phyloP scores from a whole-genome alignment of 2,888 invertebrate species.

The Argyresthia albistria region DNA sequence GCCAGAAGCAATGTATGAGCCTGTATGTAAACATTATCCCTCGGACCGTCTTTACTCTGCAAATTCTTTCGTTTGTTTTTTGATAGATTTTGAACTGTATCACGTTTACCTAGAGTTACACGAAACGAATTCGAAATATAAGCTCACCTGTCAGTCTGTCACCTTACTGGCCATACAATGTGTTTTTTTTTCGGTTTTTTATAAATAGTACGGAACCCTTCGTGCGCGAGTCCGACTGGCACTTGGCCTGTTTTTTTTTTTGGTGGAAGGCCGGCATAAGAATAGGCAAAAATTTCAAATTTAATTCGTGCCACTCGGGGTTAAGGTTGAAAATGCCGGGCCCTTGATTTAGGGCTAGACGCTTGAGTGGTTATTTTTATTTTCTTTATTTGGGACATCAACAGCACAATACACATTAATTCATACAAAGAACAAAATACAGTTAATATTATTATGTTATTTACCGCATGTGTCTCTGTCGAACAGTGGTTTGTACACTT shows the following conservation, averaged over 20 bases:
- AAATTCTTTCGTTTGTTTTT: too few species aligned
- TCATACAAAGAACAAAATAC: not conserved
- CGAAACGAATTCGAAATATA: too few species aligned
- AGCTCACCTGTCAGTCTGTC: too few species aligned
- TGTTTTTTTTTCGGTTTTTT: not conserved
- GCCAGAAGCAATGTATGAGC: too few species aligned
- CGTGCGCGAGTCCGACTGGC: not conserved
- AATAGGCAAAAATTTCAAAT: not conserved
- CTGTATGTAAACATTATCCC: too few species aligned
- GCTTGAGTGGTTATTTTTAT: too few species aligned
- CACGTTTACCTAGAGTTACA: too few species aligned
- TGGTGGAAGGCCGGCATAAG: not conserved
- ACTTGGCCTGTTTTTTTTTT: not conserved
- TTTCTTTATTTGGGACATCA: not conserved
- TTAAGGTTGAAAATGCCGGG: not conserved
- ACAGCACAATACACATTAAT: not conserved
- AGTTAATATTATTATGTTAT: slow-evolving; percentile 34
- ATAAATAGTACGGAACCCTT: too few species aligned
- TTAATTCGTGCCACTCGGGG: not conserved
- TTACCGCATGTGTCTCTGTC: slow-evolving; percentile 85
- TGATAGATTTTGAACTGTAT: too few species aligned
- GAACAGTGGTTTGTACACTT: slow-evolving; percentile 81
- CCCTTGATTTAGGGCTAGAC: too few species aligned
- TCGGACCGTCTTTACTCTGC: too few species aligned
- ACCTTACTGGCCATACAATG: too few species aligned